phyloP scores from a whole-genome alignment of 1,140 invertebrate genomes.

The Kradibia gibbosae region DNA sequence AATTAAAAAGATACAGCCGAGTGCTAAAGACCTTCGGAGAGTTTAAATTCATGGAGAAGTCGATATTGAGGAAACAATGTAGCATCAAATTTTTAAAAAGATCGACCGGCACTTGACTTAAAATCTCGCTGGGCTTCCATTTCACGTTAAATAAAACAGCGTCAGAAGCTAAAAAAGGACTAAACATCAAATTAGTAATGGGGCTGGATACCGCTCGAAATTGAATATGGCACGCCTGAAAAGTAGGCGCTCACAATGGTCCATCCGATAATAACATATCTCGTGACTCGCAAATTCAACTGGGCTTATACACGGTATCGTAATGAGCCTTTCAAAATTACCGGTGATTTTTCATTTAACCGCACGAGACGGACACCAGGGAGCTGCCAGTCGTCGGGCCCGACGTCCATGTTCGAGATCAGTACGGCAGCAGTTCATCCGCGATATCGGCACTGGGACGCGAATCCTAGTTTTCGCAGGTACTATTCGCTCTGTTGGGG shows the following conservation, averaged over 20 bases:
- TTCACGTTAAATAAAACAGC: background rate
- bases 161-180: background rate
- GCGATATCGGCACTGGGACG: no score
- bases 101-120: background rate
- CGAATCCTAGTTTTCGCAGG: background rate
- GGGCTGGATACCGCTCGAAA: background rate
- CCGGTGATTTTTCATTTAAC: conserved; percentile 14
- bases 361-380: background rate
- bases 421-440: background rate
- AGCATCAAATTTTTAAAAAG: background rate
- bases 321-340: conserved; percentile 36
- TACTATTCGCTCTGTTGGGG: background rate
- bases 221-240: background rate
- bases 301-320: background rate
- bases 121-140: background rate
- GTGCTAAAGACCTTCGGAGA: no score
- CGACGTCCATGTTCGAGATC: background rate
- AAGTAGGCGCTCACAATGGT: background rate
- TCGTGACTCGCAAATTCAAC: conserved; percentile 37
- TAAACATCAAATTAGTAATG: conserved; percentile 3
- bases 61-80: background rate
- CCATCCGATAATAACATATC: conserved; percentile 8
- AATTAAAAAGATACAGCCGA: background rate
- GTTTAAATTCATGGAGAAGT: background rate
- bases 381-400: background rate